These are phyloP conservation scores for Dromius quadrimaculatus DNA, from an alignment of 2,888 invertebrate species.

Conservation along the genomic window DNA sequence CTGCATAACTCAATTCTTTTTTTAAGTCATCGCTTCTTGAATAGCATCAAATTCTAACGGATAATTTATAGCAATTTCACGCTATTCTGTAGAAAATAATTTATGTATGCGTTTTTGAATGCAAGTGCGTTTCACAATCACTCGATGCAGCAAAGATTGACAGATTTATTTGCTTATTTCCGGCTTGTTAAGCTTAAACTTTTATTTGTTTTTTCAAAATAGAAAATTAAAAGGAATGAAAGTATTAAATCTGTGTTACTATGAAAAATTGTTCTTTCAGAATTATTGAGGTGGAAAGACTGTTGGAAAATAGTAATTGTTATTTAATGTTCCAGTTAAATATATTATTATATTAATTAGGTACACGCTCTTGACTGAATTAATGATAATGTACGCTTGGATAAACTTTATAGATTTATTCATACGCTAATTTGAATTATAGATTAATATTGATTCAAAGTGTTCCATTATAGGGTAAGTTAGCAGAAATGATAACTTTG, in stretches of 20 bases:
- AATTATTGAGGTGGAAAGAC: constrained; percentile 26
- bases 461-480: too few species aligned
- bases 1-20: too few species aligned
- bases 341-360: constrained; percentile 17
- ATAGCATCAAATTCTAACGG: too few species aligned
- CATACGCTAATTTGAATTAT: too few species aligned
- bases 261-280: constrained; percentile 5
- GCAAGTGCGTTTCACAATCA: not conserved
- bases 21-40: too few species aligned
- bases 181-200: not conserved
- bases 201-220: not conserved
- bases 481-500: too few species aligned
- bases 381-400: too few species aligned
- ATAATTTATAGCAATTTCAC: constrained; percentile 9
- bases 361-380: not conserved
- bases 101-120: constrained; percentile 1
- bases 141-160: not conserved
- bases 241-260: constrained; percentile 8
- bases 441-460: too few species aligned
- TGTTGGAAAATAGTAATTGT: constrained; percentile 18
- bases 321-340: constrained; percentile 12
- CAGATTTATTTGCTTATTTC: constrained; percentile 6
- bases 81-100: constrained; percentile 1
- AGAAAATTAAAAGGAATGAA: constrained; percentile 14
- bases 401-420: too few species aligned